phyloP scores from a whole-genome alignment of 2,888 invertebrate genomes.

The Seira sanloemensis region DNA sequence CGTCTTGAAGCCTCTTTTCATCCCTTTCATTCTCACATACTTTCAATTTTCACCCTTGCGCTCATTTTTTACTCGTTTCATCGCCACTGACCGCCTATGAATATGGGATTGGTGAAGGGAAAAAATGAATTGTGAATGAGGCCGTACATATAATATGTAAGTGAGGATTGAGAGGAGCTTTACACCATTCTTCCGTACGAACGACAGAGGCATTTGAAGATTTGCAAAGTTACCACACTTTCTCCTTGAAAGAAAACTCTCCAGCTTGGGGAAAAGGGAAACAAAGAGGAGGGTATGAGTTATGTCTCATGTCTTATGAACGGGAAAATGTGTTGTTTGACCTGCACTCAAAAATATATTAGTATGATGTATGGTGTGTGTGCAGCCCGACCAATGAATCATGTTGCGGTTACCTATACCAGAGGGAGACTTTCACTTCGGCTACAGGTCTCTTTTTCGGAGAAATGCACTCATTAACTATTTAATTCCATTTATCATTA shows the following conservation, averaged over 20 bases:
- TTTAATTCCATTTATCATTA: no score
- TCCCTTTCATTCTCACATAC: no score
- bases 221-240: background rate
- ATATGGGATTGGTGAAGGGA: conserved; percentile 19
- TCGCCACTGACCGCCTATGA: background rate
- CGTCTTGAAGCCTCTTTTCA: no score
- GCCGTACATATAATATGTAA: no score
- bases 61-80: background rate
- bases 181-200: background rate
- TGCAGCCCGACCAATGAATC: conserved; percentile 19
- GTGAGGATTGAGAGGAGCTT: no score
- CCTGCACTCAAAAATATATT: conserved; percentile 21
- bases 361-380: conserved; percentile 25
- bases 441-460: background rate
- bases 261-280: background rate
- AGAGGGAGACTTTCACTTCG: background rate
- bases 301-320: background rate
- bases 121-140: conserved; percentile 58
- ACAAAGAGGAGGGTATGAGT: background rate
- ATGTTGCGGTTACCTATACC: conserved; percentile 15
- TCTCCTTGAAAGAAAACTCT: background rate
- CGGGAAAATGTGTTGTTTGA: conserved; percentile 14
- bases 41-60: background rate
- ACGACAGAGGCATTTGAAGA: background rate
- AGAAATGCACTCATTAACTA: no score